phyloP scores from a whole-genome alignment of 2,797 vertebrate genomes.

The Chaunax sp. region DNA sequence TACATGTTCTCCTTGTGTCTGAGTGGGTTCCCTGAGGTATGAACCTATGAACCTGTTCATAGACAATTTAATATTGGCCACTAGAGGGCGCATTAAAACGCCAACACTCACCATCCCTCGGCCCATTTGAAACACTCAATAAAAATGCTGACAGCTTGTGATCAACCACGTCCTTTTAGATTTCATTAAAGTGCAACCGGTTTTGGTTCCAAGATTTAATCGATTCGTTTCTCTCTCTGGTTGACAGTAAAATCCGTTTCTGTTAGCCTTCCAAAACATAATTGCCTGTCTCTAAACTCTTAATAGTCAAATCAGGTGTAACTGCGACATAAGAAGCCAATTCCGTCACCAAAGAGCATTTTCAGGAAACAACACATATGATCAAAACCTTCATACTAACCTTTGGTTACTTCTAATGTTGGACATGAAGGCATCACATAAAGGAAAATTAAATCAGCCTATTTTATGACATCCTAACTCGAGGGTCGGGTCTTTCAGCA shows the following conservation, averaged over 20 bases:
- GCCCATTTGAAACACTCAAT: neutral
- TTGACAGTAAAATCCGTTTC: neutral
- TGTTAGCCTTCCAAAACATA: neutral
- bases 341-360: neutral
- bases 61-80: constrained; percentile 1
- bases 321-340: neutral
- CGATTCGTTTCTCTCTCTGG: neutral
- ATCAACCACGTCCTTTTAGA: neutral
- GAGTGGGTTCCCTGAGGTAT: no score
- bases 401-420: no score
- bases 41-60: no score
- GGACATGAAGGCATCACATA: no score
- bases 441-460: neutral
- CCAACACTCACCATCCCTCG: neutral
- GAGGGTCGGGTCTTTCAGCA: no score
- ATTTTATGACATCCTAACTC: no score
- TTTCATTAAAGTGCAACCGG: constrained; percentile 4
- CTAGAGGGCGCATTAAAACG: constrained; percentile 33
- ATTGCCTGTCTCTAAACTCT: neutral
- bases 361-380: neutral
- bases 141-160: neutral
- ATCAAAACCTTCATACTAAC: no score
- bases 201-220: constrained; percentile 2
- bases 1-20: no score
- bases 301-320: neutral